Base-by-base conservation (phyloP, 2,113 vertebrate genomes). In the Platysteira castanea region DNA sequence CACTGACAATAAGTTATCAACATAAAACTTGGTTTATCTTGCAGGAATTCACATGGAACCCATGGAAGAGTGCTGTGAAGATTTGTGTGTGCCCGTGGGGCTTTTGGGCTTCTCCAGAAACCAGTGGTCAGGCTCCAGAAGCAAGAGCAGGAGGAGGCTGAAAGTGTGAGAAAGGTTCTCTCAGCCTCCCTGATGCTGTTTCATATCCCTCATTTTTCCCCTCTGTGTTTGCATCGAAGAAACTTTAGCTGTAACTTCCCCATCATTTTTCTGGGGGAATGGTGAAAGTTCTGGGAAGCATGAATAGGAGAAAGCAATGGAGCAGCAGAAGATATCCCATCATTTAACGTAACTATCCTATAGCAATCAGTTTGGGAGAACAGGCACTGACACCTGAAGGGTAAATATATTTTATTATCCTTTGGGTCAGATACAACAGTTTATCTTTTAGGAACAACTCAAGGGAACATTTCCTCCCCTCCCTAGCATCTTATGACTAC, bases 401-500 rank as follows among this genome's bases (percentile, higher is more conserved):
- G 39, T 88, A 89, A 93, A 93, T 70, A 65, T 54, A 75, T 89
- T 93, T 91, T 79, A 54, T 93, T 86, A 74, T 76, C 33, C 52
- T 89, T 83, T 91, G 44, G 50, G 42, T 37, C 73, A 93, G 71
- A 77, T 59, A 64, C 0, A 23, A 57, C 46, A 84, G 57, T 95
- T 95, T 70, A 70, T 88, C 69, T 95, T 84, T 75, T 53, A 91
- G 68, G 69, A 95, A 88, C 15, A 93, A 81, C 65, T 64, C 65
- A 49, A 74, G 49, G 33, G 73, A 90, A 65, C 13, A 2, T 74
- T 94, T 93, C 71, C 81, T 88, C 91, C 28, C 84, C 84, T 93
- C 82, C 74, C 50, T 80, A 57, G 85, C 82, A 91, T 94, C 89
- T 65, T 87, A 53, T 94, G 94, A 90, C 91, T 95, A 90, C 92